phyloP scores from a whole-genome alignment of 2,797 vertebrate species.

The Scomberomorus guttatus region DNA sequence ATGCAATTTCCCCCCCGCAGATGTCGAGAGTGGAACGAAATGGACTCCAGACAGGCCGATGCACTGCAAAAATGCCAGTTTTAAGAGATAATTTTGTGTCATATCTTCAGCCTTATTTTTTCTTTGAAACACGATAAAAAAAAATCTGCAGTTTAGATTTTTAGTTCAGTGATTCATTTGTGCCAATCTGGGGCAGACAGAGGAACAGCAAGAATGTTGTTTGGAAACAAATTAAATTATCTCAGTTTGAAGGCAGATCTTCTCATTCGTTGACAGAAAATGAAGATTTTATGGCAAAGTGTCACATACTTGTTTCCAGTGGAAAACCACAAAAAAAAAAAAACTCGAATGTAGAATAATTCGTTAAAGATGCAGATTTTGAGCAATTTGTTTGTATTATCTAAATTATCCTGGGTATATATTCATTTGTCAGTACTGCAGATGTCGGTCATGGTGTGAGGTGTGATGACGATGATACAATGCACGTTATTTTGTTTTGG shows the following conservation, averaged over 20 bases:
- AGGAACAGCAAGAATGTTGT: neutral
- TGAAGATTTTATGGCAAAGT: neutral
- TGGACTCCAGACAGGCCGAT: constrained; percentile 46
- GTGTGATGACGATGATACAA: neutral
- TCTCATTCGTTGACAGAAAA: constrained; percentile 8
- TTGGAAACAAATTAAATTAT: neutral
- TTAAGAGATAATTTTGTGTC: constrained; percentile 29
- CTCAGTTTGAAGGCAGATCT: neutral
- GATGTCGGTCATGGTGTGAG: constrained; percentile 3
- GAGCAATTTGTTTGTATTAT: neutral
- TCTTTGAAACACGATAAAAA: neutral
- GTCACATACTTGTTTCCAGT: constrained; percentile 2
- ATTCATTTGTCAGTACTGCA: constrained; percentile 23
- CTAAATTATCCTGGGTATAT: neutral
- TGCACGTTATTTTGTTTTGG: constrained; percentile 16
- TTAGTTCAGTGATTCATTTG: neutral
- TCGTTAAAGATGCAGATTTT: constrained; percentile 19
- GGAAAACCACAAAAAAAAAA: constrained; percentile 7
- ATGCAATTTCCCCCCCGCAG: constrained; percentile 56
- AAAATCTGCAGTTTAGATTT: constrained; percentile 31
- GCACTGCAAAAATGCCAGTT: constrained; percentile 36
- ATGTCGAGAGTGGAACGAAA: constrained; percentile 53
- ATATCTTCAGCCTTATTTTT: constrained; percentile 18
- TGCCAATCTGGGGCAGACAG: neutral
- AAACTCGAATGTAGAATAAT: constrained; percentile 25